A percentile compares a stretch with the other conserved stretches of the same genome.
Evolutionary conservation across 2,888 invertebrate genomes (phyloP).

Genomic region (Andrena marginata): DNA sequence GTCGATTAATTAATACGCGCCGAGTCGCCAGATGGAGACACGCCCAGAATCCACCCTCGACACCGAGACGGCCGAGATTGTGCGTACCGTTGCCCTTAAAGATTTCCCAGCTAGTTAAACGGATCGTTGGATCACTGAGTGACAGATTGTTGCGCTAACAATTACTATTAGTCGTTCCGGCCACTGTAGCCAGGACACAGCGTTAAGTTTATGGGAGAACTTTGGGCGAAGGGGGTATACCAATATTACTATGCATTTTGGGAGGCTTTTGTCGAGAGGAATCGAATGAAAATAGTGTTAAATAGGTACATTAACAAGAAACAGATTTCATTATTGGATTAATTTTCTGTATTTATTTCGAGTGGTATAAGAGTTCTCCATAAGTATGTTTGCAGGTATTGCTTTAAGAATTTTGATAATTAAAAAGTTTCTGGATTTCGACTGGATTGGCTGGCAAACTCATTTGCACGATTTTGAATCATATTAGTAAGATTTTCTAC

Average conservation of each 20-base stretch:
- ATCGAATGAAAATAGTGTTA: no score
- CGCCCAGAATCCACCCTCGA: constrained; percentile 77
- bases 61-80: constrained; percentile 59
- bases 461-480: no score
- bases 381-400: no score
- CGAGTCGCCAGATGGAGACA: constrained; percentile 83
- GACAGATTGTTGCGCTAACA: constrained; percentile 43
- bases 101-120: constrained; percentile 45
- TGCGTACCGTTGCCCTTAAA: constrained; percentile 65
- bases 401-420: no score
- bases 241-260: not conserved
- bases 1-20: constrained; percentile 84
- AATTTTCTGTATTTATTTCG: no score
- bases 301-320: no score
- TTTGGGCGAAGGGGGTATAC: not conserved
- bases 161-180: not conserved
- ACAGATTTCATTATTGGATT: no score
- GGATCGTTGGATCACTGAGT: constrained; percentile 48
- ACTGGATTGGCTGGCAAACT: no score
- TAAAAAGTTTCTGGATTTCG: no score
- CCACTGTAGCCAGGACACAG: not conserved
- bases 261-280: no score
- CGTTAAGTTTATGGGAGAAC: not conserved
- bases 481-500: no score
- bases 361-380: no score